Evolutionary conservation across 2,888 invertebrate species (phyloP).

Genomic region (Cataglyphis rosenhaueri): DNA sequence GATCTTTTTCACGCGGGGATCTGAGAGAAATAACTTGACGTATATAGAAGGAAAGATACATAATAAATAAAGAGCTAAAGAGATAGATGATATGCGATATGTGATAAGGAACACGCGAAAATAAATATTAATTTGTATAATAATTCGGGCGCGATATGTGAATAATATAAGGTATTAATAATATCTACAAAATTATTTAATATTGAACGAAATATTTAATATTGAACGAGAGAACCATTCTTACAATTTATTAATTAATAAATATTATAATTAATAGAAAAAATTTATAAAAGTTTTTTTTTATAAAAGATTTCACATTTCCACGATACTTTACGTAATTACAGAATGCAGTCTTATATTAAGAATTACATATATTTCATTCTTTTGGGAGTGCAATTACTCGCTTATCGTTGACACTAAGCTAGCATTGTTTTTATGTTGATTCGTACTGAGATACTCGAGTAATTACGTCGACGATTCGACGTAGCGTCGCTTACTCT

Average conservation of each 20-base stretch:
- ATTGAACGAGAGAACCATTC: background rate
- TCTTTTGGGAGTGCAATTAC: slow-evolving; percentile 1
- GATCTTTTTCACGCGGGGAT: background rate
- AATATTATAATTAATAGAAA: background rate
- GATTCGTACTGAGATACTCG: slow-evolving; percentile 12
- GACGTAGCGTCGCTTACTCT: background rate
- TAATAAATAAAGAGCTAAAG: background rate
- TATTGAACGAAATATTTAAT: background rate
- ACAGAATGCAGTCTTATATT: background rate
- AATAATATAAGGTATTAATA: slow-evolving; percentile 20
- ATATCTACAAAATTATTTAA: background rate
- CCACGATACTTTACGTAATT: background rate
- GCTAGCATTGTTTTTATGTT: slow-evolving; percentile 30
- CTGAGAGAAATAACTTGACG: background rate
- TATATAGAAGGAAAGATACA: background rate
- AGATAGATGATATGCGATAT: background rate
- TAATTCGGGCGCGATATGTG: background rate
- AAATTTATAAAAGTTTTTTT: background rate
- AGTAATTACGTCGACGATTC: slow-evolving; percentile 35
- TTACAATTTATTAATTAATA: slow-evolving; percentile 15
- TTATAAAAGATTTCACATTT: background rate
- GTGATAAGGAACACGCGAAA: background rate
- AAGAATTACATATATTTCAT: background rate
- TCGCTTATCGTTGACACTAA: slow-evolving; percentile 1
- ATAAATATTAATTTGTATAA: background rate